phyloP scores from a whole-genome alignment of 2,888 invertebrate species.

The Amorpha juglandis region DNA sequence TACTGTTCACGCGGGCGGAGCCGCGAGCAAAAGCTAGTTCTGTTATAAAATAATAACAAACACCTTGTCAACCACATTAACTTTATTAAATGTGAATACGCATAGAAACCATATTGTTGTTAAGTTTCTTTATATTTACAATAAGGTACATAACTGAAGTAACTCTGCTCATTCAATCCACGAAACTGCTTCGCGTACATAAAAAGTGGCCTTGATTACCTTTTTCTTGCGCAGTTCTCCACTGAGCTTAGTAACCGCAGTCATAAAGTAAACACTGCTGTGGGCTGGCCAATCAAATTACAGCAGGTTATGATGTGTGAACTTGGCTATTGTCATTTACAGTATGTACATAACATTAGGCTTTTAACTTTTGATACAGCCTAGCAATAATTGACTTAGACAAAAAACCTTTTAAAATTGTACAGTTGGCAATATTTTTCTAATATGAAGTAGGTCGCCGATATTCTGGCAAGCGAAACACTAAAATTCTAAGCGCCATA shows the following conservation, averaged over 20 bases:
- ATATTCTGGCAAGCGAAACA: conserved; percentile 28
- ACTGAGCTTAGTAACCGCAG: conserved; percentile 5
- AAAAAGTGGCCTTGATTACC: conserved; percentile 2
- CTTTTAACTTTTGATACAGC: not conserved
- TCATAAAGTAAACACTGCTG: conserved; percentile 9
- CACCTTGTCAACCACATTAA: not conserved
- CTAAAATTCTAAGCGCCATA: conserved; percentile 34
- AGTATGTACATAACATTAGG: not conserved
- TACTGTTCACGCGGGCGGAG: too few relatives aligned
- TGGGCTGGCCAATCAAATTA: conserved; percentile 6
- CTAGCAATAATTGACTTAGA: not conserved
- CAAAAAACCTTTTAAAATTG: not conserved
- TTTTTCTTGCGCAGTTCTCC: not conserved
- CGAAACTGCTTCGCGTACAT: conserved; percentile 11
- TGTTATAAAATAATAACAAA: too few relatives aligned
- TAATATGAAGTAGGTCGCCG: conserved; percentile 3
- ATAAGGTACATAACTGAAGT: too few relatives aligned
- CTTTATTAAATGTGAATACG: not conserved
- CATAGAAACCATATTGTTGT: not conserved
- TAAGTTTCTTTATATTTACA: not conserved
- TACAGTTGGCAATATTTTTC: conserved; percentile 5
- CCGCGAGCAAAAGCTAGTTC: too few relatives aligned
- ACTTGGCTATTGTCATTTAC: not conserved
- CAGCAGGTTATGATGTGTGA: conserved; percentile 3
- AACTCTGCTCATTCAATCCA: conserved; percentile 4